These are phyloP conservation scores for Pomacea canaliculata DNA, from an alignment of 2,888 invertebrate genomes.

Conservation along the genomic window DNA sequence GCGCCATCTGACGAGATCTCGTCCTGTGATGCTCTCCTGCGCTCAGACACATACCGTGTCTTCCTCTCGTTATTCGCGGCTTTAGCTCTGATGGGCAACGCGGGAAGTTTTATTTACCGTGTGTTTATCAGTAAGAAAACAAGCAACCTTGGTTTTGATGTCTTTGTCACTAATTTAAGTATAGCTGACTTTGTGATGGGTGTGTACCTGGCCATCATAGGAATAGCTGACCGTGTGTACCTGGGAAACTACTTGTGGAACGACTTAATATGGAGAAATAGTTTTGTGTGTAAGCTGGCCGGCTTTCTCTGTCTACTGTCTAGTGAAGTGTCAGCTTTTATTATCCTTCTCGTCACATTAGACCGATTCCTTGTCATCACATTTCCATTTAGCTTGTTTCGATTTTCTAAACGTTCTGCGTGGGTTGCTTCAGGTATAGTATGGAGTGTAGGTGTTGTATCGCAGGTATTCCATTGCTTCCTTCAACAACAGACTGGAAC, in stretches of 20 bases:
- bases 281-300: constrained; percentile 42
- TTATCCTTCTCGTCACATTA: constrained; percentile 69
- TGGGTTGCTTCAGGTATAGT: constrained; percentile 40
- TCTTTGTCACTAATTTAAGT: constrained; percentile 29
- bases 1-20: constrained; percentile 23
- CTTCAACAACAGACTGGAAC: background rate
- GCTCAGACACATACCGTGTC: constrained; percentile 12
- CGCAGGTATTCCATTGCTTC: background rate
- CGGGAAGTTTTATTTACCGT: constrained; percentile 7
- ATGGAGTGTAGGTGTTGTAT: constrained; percentile 51
- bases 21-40: constrained; percentile 22
- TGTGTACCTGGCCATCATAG: too few relatives aligned
- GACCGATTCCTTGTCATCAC: constrained; percentile 77
- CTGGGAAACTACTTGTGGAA: constrained; percentile 44
- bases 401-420: constrained; percentile 47
- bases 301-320: constrained; percentile 64
- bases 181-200: constrained; percentile 38
- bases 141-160: constrained; percentile 10
- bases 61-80: constrained; percentile 10
- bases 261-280: constrained; percentile 43
- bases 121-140: background rate
- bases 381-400: constrained; percentile 71
- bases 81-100: constrained; percentile 17
- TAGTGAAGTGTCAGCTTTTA: constrained; percentile 75
- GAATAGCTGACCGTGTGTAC: too few relatives aligned